Percentiles rank a stretch among this genome's conserved stretches.
Evolutionary conservation across 1,140 invertebrate genomes (phyloP).

Genomic region (Penaeus japonicus): DNA sequence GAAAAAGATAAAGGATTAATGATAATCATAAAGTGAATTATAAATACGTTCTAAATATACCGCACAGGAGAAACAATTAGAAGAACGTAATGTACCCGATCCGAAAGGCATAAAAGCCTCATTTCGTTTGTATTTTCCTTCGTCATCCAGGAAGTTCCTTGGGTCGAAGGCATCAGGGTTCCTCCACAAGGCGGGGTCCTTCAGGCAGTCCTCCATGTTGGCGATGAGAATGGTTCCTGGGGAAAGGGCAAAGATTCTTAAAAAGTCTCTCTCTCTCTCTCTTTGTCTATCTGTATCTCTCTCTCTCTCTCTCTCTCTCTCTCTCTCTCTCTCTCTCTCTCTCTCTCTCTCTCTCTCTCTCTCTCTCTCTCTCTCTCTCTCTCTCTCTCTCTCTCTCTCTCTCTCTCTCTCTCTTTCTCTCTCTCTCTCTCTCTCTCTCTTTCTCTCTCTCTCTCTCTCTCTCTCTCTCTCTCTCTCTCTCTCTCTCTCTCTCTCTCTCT

Average conservation of each 20-base stretch:
- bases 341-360: background rate
- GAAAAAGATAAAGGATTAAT: too few relatives aligned
- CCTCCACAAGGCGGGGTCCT: constrained; percentile 3
- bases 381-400: background rate
- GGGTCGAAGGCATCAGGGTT: constrained; percentile 24
- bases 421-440: background rate
- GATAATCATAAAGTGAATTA: too few relatives aligned
- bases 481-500: background rate
- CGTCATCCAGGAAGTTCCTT: constrained; percentile 26
- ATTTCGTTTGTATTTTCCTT: background rate
- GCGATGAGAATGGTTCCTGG: constrained; percentile 22
- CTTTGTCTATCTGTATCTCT: background rate
- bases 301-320: background rate
- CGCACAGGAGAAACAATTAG: too few relatives aligned
- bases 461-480: background rate
- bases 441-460: background rate
- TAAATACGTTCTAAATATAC: too few relatives aligned
- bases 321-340: background rate
- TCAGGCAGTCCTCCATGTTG: background rate
- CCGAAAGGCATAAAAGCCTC: constrained; percentile 23
- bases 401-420: too few relatives aligned
- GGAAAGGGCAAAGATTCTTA: too few relatives aligned
- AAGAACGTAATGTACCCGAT: constrained; percentile 21
- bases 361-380: background rate
- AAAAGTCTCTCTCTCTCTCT: too few relatives aligned